These are phyloP conservation scores for Muscidifurax raptorellus DNA, from an alignment of 1,140 invertebrate genomes.

Conservation along the genomic window DNA sequence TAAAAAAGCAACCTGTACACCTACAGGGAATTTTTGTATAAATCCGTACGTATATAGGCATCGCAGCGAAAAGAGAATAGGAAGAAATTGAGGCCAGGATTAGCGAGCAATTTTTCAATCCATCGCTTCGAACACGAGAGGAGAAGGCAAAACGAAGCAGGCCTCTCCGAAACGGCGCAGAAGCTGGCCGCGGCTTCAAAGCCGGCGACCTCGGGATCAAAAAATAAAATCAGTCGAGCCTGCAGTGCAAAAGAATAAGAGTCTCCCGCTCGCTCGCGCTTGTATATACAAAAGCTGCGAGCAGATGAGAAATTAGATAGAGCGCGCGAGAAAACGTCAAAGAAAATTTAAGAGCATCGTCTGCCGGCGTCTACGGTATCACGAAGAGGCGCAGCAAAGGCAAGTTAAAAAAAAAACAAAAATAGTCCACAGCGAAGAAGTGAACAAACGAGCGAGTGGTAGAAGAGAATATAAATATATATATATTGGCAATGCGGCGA, in stretches of 20 bases:
- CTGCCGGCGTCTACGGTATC: background rate
- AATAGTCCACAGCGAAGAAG: background rate
- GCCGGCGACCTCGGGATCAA: slow-evolving; percentile 14
- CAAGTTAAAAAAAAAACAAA: background rate
- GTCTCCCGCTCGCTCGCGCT: background rate
- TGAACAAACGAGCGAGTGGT: slow-evolving; percentile 32
- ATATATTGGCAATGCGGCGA: slow-evolving; percentile 31
- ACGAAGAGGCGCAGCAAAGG: background rate
- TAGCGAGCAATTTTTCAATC: background rate
- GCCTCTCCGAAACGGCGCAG: background rate
- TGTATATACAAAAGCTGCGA: too few relatives aligned
- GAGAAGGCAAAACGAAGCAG: background rate
- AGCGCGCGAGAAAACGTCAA: slow-evolving; percentile 5
- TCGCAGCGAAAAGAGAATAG: too few relatives aligned
- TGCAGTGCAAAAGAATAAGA: background rate
- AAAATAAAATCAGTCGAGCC: background rate
- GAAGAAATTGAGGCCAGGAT: background rate
- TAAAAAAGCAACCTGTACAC: too few relatives aligned
- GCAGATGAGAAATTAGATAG: too few relatives aligned
- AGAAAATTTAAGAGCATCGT: slow-evolving; percentile 42
- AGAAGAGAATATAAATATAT: background rate
- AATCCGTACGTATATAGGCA: too few relatives aligned
- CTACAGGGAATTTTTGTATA: too few relatives aligned
- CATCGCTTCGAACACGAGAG: background rate
- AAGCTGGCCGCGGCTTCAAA: background rate